These are phyloP conservation scores for Drosophila murphyi DNA, from an alignment of 1,140 invertebrate species.

Conservation along the genomic window DNA sequence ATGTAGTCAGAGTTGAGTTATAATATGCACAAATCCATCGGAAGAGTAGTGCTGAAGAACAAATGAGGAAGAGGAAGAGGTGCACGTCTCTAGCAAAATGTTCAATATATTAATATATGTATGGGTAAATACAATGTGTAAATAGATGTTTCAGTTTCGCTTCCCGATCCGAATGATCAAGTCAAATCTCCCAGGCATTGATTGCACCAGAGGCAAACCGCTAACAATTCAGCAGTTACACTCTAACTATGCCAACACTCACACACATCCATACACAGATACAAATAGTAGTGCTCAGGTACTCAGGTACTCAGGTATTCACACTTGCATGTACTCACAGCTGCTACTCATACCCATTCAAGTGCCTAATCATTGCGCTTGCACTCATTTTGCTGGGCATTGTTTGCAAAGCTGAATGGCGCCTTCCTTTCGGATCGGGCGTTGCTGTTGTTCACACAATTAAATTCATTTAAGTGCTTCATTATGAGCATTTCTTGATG, in stretches of 20 bases:
- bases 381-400: slow-evolving; percentile 60
- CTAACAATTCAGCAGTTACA: slow-evolving; percentile 10
- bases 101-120: background rate
- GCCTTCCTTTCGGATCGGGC: slow-evolving; percentile 18
- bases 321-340: too few relatives aligned
- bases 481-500: slow-evolving; percentile 70
- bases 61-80: background rate
- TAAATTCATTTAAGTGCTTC: slow-evolving; percentile 84
- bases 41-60: background rate
- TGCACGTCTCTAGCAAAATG: background rate
- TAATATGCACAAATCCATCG: too few relatives aligned
- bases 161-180: slow-evolving; percentile 9
- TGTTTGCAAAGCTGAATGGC: slow-evolving; percentile 52
- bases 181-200: slow-evolving; percentile 8
- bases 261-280: background rate
- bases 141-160: background rate
- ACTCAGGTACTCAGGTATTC: too few relatives aligned
- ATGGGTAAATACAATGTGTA: background rate
- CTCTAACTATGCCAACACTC: background rate
- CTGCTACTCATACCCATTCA: slow-evolving; percentile 13
- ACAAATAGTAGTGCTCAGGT: background rate
- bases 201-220: slow-evolving; percentile 8
- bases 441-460: slow-evolving; percentile 72
- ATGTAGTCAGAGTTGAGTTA: too few relatives aligned
- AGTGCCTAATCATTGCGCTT: slow-evolving; percentile 54